A percentile compares a stretch with the other conserved stretches of the same genome.
Conservation (phyloP, 1,140 invertebrate genomes). For the Neomicropteryx cornuta region DNA sequence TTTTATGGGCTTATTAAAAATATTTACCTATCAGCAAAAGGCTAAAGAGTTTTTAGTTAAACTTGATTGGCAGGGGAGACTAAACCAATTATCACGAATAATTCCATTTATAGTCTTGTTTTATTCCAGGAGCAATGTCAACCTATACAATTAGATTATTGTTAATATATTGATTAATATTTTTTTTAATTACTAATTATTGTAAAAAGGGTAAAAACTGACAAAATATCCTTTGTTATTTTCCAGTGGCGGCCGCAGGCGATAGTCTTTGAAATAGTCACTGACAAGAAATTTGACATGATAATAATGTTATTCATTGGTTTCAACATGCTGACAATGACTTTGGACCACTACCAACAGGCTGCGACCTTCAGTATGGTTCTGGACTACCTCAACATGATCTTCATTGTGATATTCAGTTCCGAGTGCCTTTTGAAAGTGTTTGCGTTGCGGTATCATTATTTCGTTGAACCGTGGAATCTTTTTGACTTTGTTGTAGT, state of each 20-base stretch:
- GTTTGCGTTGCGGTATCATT: slow-evolving; percentile 92
- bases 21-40: too few species aligned
- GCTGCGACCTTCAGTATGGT: slow-evolving; percentile 69
- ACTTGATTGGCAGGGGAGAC: too few species aligned
- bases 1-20: too few species aligned
- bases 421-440: slow-evolving; percentile 96
- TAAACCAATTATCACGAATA: too few species aligned
- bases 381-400: slow-evolving; percentile 85
- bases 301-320: slow-evolving; percentile 98
- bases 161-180: too few species aligned
- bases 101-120: too few species aligned
- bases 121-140: too few species aligned
- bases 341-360: slow-evolving; percentile 91
- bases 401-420: slow-evolving; percentile 98
- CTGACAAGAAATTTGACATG: slow-evolving; percentile 99
- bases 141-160: too few species aligned
- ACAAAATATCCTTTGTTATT: slow-evolving; percentile 21
- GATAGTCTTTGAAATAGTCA: slow-evolving; percentile 93
- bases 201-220: too few species aligned
- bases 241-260: slow-evolving; percentile 90
- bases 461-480: slow-evolving; percentile 99
- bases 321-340: slow-evolving; percentile 98
- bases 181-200: too few species aligned
- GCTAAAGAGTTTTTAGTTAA: too few species aligned
- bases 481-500: slow-evolving; percentile 98